phyloP scores from a whole-genome alignment of 1,140 invertebrate species.

The Drosophila hydei region DNA sequence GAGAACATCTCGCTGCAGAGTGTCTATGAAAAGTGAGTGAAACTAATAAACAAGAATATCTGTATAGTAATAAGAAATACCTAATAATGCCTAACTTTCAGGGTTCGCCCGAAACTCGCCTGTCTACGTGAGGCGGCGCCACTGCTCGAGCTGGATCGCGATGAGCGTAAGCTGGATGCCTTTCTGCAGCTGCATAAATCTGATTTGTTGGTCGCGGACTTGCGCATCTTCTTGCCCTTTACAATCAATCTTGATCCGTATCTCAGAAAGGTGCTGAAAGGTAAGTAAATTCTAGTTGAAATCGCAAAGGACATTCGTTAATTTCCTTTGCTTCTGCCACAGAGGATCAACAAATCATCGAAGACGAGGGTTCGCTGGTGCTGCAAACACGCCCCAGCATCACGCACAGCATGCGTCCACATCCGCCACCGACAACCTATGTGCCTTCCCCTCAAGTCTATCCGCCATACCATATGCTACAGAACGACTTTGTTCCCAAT shows the following conservation, averaged over 20 bases:
- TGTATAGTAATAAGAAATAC: no score
- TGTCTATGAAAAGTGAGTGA: constrained; percentile 95
- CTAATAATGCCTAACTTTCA: constrained; percentile 70
- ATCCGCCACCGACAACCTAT: constrained; percentile 69
- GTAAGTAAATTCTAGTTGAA: constrained; percentile 82
- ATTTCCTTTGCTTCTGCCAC: not conserved
- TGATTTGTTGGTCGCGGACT: constrained; percentile 91
- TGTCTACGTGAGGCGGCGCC: constrained; percentile 94
- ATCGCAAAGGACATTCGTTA: no score
- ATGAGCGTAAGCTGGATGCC: constrained; percentile 96
- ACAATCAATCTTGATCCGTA: constrained; percentile 98
- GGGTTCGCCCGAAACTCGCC: constrained; percentile 92
- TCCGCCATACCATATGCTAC: constrained; percentile 78
- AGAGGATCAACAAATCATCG: constrained; percentile 89
- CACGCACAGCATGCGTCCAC: constrained; percentile 62
- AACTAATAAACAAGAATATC: no score
- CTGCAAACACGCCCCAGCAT: constrained; percentile 70
- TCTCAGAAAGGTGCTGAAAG: constrained; percentile 97
- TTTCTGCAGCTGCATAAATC: constrained; percentile 95
- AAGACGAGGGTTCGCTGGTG: constrained; percentile 85
- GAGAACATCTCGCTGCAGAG: constrained; percentile 93
- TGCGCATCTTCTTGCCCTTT: constrained; percentile 97
- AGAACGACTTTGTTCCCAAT: constrained; percentile 68
- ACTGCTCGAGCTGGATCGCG: constrained; percentile 95
- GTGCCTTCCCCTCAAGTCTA: constrained; percentile 74